Conservation (phyloP, 1,140 invertebrate species). For the Hormaphis cornu region DNA sequence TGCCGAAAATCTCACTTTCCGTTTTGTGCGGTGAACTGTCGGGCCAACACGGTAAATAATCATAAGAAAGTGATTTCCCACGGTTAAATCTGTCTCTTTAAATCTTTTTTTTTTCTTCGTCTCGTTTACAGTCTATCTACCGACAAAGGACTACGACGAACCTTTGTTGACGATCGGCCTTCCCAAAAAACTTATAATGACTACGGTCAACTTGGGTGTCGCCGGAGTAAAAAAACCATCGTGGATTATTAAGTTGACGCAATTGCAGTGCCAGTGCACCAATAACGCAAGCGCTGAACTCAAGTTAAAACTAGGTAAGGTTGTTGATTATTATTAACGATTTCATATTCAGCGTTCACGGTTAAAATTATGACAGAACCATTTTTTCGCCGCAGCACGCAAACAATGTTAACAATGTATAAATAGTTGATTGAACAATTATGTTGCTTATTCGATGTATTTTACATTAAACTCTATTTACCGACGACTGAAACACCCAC, state of each 20-base stretch:
- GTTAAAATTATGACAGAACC: not conserved
- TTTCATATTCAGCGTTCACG: not conserved
- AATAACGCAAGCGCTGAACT: too few relatives aligned
- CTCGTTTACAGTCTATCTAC: not conserved
- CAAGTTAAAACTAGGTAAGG: not conserved
- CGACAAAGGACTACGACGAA: not conserved
- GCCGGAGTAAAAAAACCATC: not conserved
- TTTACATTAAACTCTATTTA: too few relatives aligned
- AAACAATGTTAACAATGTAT: too few relatives aligned
- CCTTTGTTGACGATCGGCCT: not conserved
- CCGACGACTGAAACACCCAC: too few relatives aligned
- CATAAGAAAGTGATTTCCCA: not conserved
- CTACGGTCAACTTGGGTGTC: too few relatives aligned
- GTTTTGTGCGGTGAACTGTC: not conserved
- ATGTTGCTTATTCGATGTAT: too few relatives aligned
- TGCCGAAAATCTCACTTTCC: not conserved
- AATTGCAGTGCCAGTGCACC: not conserved
- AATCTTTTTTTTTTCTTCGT: not conserved
- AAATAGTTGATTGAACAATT: too few relatives aligned
- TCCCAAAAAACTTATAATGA: not conserved
- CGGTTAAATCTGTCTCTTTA: not conserved
- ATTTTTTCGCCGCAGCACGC: not conserved
- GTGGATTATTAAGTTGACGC: not conserved
- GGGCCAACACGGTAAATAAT: not conserved
- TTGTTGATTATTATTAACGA: too few relatives aligned